Percentiles rank a stretch among this genome's conserved stretches.
phyloP scores from a whole-genome alignment of 2,888 invertebrate species.

The Pherbina coryleti region DNA sequence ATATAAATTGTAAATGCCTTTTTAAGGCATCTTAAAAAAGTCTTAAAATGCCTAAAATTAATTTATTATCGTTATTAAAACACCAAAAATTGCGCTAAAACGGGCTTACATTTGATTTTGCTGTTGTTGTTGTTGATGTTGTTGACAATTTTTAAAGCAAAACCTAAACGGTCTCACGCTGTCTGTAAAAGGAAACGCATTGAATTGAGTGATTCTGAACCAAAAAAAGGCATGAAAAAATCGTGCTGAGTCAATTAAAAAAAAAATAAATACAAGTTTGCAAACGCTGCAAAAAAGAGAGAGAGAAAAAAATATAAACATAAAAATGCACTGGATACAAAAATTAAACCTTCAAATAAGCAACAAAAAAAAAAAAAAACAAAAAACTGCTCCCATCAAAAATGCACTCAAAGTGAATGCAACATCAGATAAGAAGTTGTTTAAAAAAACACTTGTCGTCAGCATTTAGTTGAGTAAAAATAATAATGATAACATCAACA shows the following conservation, averaged over 20 bases:
- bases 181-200: neutral
- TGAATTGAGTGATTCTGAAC: neutral
- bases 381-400: neutral
- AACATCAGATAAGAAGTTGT: too few species aligned
- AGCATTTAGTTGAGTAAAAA: neutral
- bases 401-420: neutral
- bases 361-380: neutral
- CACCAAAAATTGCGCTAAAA: too few species aligned
- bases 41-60: too few species aligned
- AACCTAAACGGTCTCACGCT: neutral
- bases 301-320: neutral
- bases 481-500: neutral
- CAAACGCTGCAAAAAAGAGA: neutral
- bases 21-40: neutral
- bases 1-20: neutral
- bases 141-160: neutral
- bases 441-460: too few species aligned
- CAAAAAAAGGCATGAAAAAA: neutral
- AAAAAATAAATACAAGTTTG: neutral
- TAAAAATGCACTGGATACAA: neutral
- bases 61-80: too few species aligned
- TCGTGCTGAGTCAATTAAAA: neutral
- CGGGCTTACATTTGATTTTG: neutral
- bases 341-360: neutral
- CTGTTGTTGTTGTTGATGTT: constrained; percentile 1